These are phyloP conservation scores for Isoperla grammatica DNA, from an alignment of 2,888 invertebrate genomes.

Conservation along the genomic window DNA sequence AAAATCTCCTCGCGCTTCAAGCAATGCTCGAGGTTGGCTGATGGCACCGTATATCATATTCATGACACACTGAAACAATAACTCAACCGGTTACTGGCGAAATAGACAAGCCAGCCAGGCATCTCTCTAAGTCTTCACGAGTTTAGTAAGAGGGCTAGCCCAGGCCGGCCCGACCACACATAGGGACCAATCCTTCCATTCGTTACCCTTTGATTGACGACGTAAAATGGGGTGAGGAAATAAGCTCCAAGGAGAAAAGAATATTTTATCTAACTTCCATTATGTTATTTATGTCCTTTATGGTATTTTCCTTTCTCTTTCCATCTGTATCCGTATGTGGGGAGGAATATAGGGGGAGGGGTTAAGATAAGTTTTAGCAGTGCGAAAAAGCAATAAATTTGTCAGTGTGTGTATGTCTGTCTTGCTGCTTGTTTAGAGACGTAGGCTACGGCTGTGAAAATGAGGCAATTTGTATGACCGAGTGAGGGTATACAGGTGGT, in stretches of 20 bases:
- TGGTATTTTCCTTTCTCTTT: conserved; percentile 21
- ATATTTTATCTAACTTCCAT: conserved; percentile 29
- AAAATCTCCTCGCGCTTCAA: no score
- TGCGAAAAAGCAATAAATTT: conserved; percentile 30
- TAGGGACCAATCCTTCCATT: conserved; percentile 18
- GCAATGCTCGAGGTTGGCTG: conserved; percentile 30
- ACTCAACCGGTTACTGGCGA: conserved; percentile 44
- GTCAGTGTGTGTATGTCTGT: conserved; percentile 25
- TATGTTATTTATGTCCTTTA: conserved; percentile 30
- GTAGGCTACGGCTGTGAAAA: conserved; percentile 18
- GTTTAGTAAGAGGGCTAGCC: background rate
- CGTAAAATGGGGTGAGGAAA: conserved; percentile 22
- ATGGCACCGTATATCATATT: conserved; percentile 44
- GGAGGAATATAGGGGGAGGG: conserved; percentile 17
- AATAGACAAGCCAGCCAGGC: conserved; percentile 37
- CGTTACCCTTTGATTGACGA: conserved; percentile 30
- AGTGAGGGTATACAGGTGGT: conserved; percentile 21
- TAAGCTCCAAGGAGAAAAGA: conserved; percentile 28
- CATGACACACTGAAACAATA: conserved; percentile 45
- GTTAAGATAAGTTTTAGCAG: conserved; percentile 25
- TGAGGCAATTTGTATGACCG: conserved; percentile 32
- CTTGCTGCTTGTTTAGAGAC: conserved; percentile 15
- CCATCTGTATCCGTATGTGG: conserved; percentile 5
- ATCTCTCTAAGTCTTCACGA: conserved; percentile 9
- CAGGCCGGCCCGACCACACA: background rate